phyloP scores from a whole-genome alignment of 1,140 invertebrate species.

The Stegodyphus mimosarum region DNA sequence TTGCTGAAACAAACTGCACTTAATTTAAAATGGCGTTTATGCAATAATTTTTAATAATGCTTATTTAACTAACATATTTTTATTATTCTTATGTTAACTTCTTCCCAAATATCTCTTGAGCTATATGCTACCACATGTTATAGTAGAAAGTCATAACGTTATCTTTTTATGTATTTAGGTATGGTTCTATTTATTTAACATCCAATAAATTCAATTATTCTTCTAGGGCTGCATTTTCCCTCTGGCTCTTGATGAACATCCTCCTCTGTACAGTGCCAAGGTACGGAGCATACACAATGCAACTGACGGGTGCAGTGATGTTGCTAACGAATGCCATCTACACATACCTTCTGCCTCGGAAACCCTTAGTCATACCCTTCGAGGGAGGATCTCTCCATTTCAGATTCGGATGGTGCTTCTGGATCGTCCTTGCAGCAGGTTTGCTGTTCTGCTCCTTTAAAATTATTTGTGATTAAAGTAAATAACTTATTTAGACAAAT shows the following conservation, averaged over 20 bases:
- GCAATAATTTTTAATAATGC: no score
- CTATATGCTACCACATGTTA: no score
- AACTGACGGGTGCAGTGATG: conserved; percentile 80
- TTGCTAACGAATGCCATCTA: conserved; percentile 85
- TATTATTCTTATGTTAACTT: no score
- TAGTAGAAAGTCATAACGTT: no score
- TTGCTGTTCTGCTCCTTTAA: conserved; percentile 58
- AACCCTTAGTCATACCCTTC: conserved; percentile 84
- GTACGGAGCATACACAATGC: conserved; percentile 92
- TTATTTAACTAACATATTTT: no score
- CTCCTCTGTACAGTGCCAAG: conserved; percentile 90
- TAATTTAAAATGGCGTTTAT: no score
- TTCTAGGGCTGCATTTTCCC: conserved; percentile 84
- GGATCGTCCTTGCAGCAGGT: conserved; percentile 89
- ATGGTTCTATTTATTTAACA: no score
- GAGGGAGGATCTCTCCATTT: conserved; percentile 82
- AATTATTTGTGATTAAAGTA: background rate
- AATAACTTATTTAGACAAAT: no score
- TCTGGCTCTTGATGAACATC: conserved; percentile 93
- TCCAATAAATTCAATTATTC: no score
- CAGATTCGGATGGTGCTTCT: conserved; percentile 92
- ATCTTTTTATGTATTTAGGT: no score
- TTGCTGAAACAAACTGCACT: no score
- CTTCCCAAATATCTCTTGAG: no score
- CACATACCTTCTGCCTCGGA: conserved; percentile 82